phyloP scores from a whole-genome alignment of 2,113 vertebrate species.

The Malurus alboscapulatus region DNA sequence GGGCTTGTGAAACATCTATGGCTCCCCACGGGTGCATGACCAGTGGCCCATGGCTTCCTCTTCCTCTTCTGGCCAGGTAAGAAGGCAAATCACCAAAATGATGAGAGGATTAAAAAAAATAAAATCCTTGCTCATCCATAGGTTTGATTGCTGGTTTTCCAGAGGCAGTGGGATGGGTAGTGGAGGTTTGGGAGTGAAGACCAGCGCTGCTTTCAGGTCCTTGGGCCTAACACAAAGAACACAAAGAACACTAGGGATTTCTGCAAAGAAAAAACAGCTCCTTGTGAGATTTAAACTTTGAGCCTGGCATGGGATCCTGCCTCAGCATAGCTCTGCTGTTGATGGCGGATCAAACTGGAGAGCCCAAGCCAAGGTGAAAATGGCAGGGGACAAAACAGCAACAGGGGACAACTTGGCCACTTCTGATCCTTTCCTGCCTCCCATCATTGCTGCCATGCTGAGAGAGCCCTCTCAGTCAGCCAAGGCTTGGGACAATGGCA shows the following conservation, averaged over 20 bases:
- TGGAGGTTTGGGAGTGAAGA: not conserved
- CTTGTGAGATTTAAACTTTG: not conserved
- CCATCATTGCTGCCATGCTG: not conserved
- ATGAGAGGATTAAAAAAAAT: not conserved
- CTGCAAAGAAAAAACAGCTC: not conserved
- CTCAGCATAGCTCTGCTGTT: not conserved
- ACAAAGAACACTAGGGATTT: not conserved
- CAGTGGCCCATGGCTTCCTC: not conserved
- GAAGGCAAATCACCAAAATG: not conserved
- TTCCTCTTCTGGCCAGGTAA: not conserved
- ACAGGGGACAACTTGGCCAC: fast-evolving
- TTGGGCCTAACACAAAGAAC: not conserved
- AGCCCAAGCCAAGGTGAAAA: not conserved
- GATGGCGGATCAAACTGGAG: not conserved
- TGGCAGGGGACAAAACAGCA: not conserved
- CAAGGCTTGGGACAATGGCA: not conserved
- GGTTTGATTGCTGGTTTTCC: fast-evolving
- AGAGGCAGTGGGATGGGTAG: fast-evolving
- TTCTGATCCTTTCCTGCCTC: not conserved
- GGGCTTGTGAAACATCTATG: not conserved
- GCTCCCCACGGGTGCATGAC: not conserved
- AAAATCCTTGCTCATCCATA: not conserved
- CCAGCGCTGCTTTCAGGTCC: not conserved
- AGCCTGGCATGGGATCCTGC: not conserved
- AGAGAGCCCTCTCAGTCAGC: fast-evolving